Base-by-base conservation (phyloP, 2,113 vertebrate species). In the Zosterops hypoxanthus region DNA sequence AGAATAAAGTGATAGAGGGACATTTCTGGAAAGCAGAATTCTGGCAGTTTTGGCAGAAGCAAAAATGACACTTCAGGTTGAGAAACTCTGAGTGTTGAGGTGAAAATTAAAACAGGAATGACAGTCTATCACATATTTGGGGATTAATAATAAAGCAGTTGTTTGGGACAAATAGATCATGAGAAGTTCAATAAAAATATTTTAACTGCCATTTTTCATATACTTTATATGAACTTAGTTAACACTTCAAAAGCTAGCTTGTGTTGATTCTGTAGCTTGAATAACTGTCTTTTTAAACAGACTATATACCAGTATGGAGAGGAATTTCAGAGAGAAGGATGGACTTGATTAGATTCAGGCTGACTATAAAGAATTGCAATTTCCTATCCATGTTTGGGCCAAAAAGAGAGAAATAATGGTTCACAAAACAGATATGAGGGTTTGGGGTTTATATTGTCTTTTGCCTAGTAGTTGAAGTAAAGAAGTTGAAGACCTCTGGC, bases 51-150 rank as follows among this genome's bases (percentile, higher is more conserved):
- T 60, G 77, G 39, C 66, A 70, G 82, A 49, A 84, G 13, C 20
- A 63, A 17, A 24, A n/a, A 16, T 39, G 9, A 29, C 16, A 28
- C 47, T 70, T 87, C 17, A 41, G 29, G 75, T 12, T 55, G 56
- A 83, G 46, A 66, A 72, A 33, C 46, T 66, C 4, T 8, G 25
- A 57, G 26, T 72, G n/a, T 41, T 12, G 3, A 65, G 71, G 11
- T 72, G 12, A 34, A 70, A 85, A 44, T 6, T 59, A 13, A 47
- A 79, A 42, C 31, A 33, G 17, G 28, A 25, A 44, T 41, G 17
- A n/a, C 13, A 21, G 7, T 26, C 4, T 39, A 6, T 5, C 15
- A 9, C 3, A 0, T 55, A 21, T 19, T 64, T 1, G 3, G 10
- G 18, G 70, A 36, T 6, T 46, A 56, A 55, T 47, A 46, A 56